These are phyloP conservation scores for Hormiphora californensis DNA, from an alignment of 37 sponge, comb jelly and placozoan genomes.

Conservation along the genomic window DNA sequence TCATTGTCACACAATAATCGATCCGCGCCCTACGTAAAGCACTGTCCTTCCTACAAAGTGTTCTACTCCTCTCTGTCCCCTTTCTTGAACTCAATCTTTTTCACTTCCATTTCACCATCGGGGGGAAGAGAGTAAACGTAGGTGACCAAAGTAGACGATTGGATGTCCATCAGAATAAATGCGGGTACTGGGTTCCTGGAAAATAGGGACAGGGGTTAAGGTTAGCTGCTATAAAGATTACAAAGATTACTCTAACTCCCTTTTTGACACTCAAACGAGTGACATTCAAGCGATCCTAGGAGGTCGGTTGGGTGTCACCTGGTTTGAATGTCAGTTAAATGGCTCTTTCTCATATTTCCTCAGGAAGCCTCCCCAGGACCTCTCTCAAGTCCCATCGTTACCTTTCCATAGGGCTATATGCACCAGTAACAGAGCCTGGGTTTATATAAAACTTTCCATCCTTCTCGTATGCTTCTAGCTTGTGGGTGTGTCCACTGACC, in stretches of 20 bases:
- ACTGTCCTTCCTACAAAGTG: not conserved
- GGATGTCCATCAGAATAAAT: conserved; percentile 98
- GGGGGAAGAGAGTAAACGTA: conserved; percentile 85
- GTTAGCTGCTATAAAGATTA: too few species aligned
- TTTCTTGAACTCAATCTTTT: conserved; percentile 87
- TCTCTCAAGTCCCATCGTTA: not conserved
- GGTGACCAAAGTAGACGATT: conserved; percentile 69
- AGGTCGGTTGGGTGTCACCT: too few species aligned
- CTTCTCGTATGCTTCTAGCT: conserved; percentile 84
- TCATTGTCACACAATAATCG: too few species aligned
- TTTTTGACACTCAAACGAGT: too few species aligned
- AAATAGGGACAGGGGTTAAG: too few species aligned
- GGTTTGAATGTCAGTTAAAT: too few species aligned
- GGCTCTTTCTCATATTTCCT: too few species aligned
- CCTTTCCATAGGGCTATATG: conserved; percentile 85
- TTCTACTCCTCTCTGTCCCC: conserved; percentile 14
- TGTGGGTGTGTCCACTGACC: conserved; percentile 97
- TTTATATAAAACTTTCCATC: conserved; percentile 95
- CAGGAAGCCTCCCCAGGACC: too few species aligned
- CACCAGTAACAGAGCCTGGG: conserved; percentile 98
- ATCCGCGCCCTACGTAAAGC: too few species aligned
- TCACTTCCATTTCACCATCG: conserved; percentile 80
- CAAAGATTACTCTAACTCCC: too few species aligned
- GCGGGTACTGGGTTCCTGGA: conserved; percentile 65
- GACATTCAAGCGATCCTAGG: too few species aligned